phyloP scores from a whole-genome alignment of 2,888 invertebrate species.

The Poecilobothrus nobilitatus region DNA sequence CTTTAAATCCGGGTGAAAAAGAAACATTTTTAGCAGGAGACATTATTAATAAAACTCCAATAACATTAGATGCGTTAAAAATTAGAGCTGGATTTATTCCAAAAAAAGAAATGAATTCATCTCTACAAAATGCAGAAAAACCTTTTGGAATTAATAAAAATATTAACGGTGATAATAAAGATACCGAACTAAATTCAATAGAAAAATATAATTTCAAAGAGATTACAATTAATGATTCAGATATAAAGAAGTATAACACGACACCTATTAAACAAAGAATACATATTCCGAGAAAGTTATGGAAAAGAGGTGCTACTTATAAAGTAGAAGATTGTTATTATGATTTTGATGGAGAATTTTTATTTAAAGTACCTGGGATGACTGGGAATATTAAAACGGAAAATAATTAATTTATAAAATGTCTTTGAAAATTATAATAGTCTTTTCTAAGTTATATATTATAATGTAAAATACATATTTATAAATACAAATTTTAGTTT shows the following conservation, averaged over 20 bases:
- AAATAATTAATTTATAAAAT: conserved; percentile 1
- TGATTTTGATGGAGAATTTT: conserved; percentile 68
- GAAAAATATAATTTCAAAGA: conserved; percentile 35
- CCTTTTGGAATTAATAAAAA: neutral
- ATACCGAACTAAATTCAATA: conserved; percentile 14
- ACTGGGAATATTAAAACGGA: conserved; percentile 27
- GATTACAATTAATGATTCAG: conserved; percentile 34
- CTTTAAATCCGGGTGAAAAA: conserved; percentile 22
- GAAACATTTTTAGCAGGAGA: conserved; percentile 35
- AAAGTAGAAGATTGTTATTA: conserved; percentile 72
- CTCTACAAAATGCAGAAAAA: neutral
- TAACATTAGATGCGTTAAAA: conserved; percentile 6
- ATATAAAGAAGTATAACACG: conserved; percentile 35
- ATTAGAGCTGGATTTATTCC: neutral
- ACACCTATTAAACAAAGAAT: conserved; percentile 48
- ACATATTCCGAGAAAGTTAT: conserved; percentile 58
- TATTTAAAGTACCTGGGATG: conserved; percentile 71
- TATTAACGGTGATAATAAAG: neutral
- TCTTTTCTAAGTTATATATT: neutral
- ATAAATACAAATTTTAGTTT: too few species aligned
- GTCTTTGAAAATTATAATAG: neutral
- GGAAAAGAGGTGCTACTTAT: conserved; percentile 57
- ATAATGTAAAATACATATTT: neutral
- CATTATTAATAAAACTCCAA: conserved; percentile 26
- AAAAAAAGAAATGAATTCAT: neutral